phyloP scores from a whole-genome alignment of 2,888 invertebrate genomes.

The Lycocerus yunnanus region DNA sequence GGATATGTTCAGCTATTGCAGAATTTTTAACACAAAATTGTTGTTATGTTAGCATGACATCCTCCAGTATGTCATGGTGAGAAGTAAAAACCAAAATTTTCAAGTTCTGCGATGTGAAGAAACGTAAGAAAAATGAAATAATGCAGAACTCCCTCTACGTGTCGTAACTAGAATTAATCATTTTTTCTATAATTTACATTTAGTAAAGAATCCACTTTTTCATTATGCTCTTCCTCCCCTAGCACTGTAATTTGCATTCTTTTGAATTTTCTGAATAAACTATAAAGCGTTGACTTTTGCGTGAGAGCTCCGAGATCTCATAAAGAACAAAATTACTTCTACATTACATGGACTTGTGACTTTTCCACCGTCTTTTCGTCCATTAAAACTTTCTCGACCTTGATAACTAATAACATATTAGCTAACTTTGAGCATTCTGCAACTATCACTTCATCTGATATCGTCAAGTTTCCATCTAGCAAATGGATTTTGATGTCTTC shows the following conservation, averaged over 20 bases:
- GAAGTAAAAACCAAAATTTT: no score
- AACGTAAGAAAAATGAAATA: background rate
- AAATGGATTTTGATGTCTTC: conserved; percentile 10
- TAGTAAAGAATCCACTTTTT: background rate
- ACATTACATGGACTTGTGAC: background rate
- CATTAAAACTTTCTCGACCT: background rate
- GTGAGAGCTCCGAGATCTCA: background rate
- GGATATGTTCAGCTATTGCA: no score
- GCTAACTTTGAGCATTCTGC: background rate
- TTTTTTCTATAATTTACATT: background rate
- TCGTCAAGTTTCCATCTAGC: background rate
- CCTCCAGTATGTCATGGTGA: no score
- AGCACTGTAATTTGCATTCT: background rate
- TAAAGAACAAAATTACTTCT: background rate
- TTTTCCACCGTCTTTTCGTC: background rate
- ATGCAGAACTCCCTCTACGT: background rate
- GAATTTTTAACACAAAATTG: no score
- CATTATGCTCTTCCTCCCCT: background rate
- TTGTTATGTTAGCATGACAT: no score
- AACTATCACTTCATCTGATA: background rate
- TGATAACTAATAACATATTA: background rate
- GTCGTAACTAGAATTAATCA: background rate
- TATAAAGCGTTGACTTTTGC: background rate
- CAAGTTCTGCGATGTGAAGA: background rate
- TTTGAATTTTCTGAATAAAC: background rate